phyloP scores from a whole-genome alignment of 2,113 vertebrate genomes.

The Struthio camelus region DNA sequence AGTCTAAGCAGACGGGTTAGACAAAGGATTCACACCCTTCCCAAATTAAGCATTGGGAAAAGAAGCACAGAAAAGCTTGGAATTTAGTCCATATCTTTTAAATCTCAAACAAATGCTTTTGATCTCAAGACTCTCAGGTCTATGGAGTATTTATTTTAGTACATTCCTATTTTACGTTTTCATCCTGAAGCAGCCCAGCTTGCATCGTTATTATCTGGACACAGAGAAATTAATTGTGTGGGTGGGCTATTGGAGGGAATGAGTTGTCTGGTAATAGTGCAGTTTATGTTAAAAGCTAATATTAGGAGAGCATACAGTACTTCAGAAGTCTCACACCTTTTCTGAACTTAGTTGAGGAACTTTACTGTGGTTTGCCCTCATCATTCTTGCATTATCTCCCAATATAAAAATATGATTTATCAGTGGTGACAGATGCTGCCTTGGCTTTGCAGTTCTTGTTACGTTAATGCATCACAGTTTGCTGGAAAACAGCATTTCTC shows the following conservation, averaged over 20 bases:
- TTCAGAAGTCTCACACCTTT: background rate
- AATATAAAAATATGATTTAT: constrained; percentile 1
- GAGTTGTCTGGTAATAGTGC: background rate
- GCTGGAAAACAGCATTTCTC: constrained; percentile 17
- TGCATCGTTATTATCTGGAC: background rate
- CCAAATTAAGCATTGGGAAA: background rate
- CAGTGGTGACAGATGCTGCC: background rate
- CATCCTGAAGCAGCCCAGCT: background rate
- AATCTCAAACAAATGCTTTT: background rate
- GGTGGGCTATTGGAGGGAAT: background rate
- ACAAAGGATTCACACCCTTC: background rate
- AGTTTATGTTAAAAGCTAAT: background rate
- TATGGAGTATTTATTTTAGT: background rate
- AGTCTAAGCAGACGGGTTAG: background rate
- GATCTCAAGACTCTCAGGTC: background rate
- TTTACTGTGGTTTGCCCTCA: background rate
- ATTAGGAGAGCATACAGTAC: background rate
- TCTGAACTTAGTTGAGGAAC: background rate
- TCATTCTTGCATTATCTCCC: background rate
- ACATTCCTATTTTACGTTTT: background rate
- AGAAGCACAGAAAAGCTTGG: background rate
- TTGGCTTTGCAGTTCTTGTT: constrained; percentile 8
- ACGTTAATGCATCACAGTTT: background rate
- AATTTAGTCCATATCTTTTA: background rate
- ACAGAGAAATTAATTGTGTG: background rate